Conservation (phyloP, 2,888 invertebrate genomes). For the Eugnorisma glareosa region DNA sequence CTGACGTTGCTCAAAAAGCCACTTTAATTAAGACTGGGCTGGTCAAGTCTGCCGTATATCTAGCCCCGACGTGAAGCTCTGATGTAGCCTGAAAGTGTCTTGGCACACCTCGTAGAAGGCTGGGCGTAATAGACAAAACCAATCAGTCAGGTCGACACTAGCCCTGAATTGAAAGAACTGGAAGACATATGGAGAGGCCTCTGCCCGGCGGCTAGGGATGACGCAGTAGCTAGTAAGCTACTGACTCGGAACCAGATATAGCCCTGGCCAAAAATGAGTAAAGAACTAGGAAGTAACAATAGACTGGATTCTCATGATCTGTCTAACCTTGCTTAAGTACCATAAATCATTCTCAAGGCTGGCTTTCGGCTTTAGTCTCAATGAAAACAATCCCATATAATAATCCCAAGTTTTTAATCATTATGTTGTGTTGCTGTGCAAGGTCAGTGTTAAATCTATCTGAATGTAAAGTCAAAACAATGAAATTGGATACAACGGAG, state of each 20-base stretch:
- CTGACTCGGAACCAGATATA: not conserved
- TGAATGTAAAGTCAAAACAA: slow-evolving; percentile 45
- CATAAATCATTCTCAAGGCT: slow-evolving; percentile 44
- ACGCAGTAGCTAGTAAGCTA: not conserved
- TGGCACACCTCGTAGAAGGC: not conserved
- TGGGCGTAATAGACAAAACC: not conserved
- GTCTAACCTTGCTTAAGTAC: slow-evolving; percentile 14
- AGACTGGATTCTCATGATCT: slow-evolving; percentile 10
- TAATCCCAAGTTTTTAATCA: slow-evolving; percentile 27
- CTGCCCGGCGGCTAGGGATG: not conserved
- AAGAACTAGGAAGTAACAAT: slow-evolving; percentile 21
- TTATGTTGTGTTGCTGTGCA: slow-evolving; percentile 12
- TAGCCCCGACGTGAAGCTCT: not conserved
- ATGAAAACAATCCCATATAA: slow-evolving; percentile 29
- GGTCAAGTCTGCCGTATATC: not conserved
- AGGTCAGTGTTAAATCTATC: slow-evolving; percentile 48
- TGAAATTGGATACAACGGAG: slow-evolving; percentile 30
- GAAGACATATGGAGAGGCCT: not conserved
- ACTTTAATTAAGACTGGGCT: not conserved
- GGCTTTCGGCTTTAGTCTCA: slow-evolving; percentile 16
- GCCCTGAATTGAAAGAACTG: not conserved
- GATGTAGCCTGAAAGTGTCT: not conserved
- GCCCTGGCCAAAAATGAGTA: not conserved
- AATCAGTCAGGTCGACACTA: not conserved
- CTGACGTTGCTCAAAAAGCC: not conserved